Evolutionary conservation across 2,113 vertebrate genomes (phyloP).

Genomic region (Rhombomys opimus): DNA sequence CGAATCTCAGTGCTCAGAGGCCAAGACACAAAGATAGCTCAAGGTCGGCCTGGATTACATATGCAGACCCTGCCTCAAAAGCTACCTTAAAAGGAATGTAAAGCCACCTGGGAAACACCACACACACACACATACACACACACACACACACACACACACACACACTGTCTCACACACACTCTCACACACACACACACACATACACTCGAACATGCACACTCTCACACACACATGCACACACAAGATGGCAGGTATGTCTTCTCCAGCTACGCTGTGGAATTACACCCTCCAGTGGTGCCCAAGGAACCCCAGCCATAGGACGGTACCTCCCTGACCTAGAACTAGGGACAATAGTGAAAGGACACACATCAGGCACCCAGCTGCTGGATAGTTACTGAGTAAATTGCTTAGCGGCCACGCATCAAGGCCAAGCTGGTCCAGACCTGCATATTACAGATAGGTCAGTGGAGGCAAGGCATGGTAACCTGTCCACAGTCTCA

Average conservation of each 20-base stretch:
- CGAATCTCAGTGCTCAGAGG: not conserved
- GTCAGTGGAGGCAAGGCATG: not conserved
- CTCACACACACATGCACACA: not conserved
- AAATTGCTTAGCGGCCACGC: rapidly evolving
- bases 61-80: not conserved
- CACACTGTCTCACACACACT: not conserved
- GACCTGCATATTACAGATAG: not conserved
- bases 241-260: not conserved
- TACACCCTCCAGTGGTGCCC: not conserved
- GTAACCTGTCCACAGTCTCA: not conserved
- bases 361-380: not conserved
- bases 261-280: not conserved
- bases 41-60: not conserved
- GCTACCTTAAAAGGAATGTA: not conserved
- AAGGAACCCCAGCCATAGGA: not conserved
- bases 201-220: not conserved
- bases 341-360: not conserved
- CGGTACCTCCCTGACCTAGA: not conserved
- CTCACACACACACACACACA: not conserved
- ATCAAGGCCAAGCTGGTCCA: not conserved
- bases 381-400: not conserved
- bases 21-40: not conserved
- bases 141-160: not conserved
- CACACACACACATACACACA: not conserved
- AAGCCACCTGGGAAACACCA: not conserved